Conservation (phyloP, 2,797 vertebrate species). For the Zalophus californianus region DNA sequence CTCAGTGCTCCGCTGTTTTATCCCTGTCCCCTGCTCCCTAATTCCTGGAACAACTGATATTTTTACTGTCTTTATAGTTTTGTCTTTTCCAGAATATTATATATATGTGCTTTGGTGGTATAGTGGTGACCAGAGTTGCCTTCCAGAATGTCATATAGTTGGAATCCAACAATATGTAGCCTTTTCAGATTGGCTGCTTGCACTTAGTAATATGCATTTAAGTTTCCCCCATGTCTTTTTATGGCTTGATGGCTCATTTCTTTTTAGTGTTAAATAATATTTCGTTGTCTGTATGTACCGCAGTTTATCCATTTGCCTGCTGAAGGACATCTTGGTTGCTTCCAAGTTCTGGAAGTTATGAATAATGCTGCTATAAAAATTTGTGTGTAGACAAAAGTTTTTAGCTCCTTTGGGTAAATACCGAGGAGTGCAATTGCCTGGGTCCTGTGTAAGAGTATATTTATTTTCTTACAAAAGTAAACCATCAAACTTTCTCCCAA, state of each 20-base stretch:
- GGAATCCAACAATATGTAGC: neutral
- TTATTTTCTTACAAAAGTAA: neutral
- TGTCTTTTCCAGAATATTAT: neutral
- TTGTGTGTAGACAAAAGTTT: neutral
- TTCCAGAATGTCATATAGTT: neutral
- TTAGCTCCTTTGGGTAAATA: neutral
- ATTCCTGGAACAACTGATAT: neutral
- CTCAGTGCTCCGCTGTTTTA: neutral
- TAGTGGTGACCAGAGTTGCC: neutral
- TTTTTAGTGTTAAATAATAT: neutral
- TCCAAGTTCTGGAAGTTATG: neutral
- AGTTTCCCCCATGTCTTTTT: neutral
- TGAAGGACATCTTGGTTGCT: neutral
- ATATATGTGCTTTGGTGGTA: neutral
- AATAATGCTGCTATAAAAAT: neutral
- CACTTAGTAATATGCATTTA: neutral
- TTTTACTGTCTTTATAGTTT: neutral
- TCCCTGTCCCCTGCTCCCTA: neutral
- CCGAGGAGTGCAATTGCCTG: neutral
- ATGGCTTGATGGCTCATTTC: neutral
- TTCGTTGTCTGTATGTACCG: neutral
- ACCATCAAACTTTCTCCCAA: neutral
- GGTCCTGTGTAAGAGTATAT: neutral
- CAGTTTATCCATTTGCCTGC: neutral
- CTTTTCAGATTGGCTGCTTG: neutral